Base-by-base conservation (phyloP, 2,888 invertebrate genomes). In the Acleris laterana region DNA sequence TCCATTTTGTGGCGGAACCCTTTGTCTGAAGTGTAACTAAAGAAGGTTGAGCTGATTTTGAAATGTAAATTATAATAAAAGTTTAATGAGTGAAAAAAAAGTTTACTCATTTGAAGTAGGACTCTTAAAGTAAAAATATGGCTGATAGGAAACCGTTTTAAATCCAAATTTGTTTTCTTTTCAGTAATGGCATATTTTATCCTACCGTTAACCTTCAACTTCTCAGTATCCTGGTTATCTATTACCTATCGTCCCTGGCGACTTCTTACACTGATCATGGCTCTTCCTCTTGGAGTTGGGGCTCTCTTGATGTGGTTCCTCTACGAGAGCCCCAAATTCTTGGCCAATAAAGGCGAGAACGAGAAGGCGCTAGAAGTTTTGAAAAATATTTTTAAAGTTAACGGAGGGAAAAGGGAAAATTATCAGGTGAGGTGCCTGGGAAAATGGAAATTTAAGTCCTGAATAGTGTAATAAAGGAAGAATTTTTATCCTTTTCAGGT, bases 271-370 rank as follows among this genome's bases (percentile, higher is more conserved):
- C 83, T 95, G 0, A 70, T 79, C 0, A 59, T 85, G 64, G 80
- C 87, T 0, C 17, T 82, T 0, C 83, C 84, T 0, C 63, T 87
- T 5, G 86, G 84, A 0, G 38, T 95, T 0, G 94, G 96, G 51
- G 94, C 94, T 0, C 11, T 94, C 0, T 87, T 94, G 63, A 83
- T 95, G 44, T 77, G 89, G 0, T 88, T 83, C 50, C 85, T 95
- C 38, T 95, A 96, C 0, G 97, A 97, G 80, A 97, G 96, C 72
- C 97, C 97, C 0, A 96, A 96, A 80, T 97, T 95, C 78, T 85
- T 95, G 63, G 90, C 95, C 6, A 93, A 95, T 22, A 94, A 93
- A 69, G 95, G 95, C 0, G 85, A 93, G 62, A 82, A 85, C 3
- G 85, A 90, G 0, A 88, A 94, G 69, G 95, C 96, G 0, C 72